These are phyloP conservation scores for Caenorhabditis sp. DNA, from an alignment of 2,888 invertebrate genomes.

Conservation along the genomic window DNA sequence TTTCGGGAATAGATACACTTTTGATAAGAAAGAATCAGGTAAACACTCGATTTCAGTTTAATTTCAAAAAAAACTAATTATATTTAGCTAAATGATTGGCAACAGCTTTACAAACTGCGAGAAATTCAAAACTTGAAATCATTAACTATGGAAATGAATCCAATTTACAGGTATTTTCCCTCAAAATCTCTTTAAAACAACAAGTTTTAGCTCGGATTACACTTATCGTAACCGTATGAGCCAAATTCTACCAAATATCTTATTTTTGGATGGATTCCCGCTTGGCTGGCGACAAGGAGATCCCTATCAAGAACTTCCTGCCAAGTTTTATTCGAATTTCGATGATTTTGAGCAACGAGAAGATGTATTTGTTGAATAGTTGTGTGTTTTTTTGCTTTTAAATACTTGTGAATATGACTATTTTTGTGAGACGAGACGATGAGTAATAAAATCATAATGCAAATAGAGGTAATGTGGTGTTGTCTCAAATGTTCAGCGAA, in stretches of 20 bases:
- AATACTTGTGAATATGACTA: too few relatives aligned
- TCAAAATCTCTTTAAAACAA: too few relatives aligned
- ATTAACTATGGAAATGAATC: conserved; percentile 43
- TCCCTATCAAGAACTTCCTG: conserved; percentile 37
- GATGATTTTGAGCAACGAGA: background rate
- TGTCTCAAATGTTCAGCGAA: too few relatives aligned
- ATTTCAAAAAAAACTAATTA: background rate
- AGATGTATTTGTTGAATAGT: too few relatives aligned
- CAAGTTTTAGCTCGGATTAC: conserved; percentile 29
- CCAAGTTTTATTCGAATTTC: conserved; percentile 23
- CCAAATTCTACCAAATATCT: conserved; percentile 36
- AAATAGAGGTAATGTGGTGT: too few relatives aligned
- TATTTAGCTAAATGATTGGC: conserved; percentile 37
- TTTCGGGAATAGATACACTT: conserved; percentile 49
- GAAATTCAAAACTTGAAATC: conserved; percentile 15
- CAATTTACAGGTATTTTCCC: conserved; percentile 39
- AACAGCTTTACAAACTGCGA: conserved; percentile 29
- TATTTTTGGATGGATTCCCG: conserved; percentile 45
- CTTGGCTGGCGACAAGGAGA: conserved; percentile 39
- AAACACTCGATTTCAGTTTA: background rate
- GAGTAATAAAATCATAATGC: too few relatives aligned
- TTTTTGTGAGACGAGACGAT: too few relatives aligned
- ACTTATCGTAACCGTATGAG: conserved; percentile 38
- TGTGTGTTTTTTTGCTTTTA: too few relatives aligned
- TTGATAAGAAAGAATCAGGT: conserved; percentile 61